Base-by-base conservation (phyloP, 2,797 vertebrate genomes). In the Pipistrellus nathusii region DNA sequence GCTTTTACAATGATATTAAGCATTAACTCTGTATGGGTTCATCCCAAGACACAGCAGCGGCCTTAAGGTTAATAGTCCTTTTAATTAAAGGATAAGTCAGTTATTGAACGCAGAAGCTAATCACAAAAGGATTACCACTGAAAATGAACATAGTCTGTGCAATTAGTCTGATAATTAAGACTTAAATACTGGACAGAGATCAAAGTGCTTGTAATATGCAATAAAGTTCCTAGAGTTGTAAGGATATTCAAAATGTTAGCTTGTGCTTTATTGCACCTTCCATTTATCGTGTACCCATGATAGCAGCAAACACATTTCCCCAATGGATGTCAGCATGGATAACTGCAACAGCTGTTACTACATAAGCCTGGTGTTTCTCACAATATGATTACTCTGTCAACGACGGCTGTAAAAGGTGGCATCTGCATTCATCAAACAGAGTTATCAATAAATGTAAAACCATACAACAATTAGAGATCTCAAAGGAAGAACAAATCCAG, bases 331-430 rank as follows among this genome's bases (percentile, higher is more conserved):
- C 98, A 98, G 98, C 97, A 96, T 97, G 98, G 98, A 97, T 98
- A 98, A 98, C 98, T 93, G 98, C 99, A 99, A 99, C 99, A 99
- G 99, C 99, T 99, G 99, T 99, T 99, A 98, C 98, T 98, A 98
- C 99, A 99, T 97, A 98, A 98, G 98, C 98, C 99, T 98, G 98
- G 98, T 98, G 99, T 99, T 99, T 98, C 98, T 98, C 98, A 98
- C 99, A 99, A 99, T 99, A 99, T 99, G 99, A 99, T 99, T 99
- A 98, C 99, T 99, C 99, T 99, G 99, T 99, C 99, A 99, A 99
- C 97, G 97, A 97, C 96, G 97, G 97, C 98, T 95, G 93, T 99
- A 98, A 99, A 98, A 98, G 98, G 98, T 98, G 98, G 97, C 99
- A 99, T 99, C 99, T 99, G 99, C 98, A 99, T 99, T 99, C 99